Evolutionary conservation across 1,140 invertebrate species (phyloP).

Genomic region (Ips typographus): DNA sequence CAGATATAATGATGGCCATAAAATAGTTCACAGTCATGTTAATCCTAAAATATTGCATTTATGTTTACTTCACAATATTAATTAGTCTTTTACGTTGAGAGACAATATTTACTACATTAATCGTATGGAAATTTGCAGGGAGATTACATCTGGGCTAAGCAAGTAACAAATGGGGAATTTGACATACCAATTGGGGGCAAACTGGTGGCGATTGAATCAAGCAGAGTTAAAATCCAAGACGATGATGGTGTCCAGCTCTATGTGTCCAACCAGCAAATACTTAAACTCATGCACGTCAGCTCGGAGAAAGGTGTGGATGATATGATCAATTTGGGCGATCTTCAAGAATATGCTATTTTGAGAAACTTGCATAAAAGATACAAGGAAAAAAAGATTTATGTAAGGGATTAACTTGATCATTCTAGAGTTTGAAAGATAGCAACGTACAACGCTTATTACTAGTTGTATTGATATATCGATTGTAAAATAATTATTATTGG

Average conservation of each 20-base stretch:
- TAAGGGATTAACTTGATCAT: constrained; percentile 56
- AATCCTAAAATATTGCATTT: too few relatives aligned
- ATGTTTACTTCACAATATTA: too few relatives aligned
- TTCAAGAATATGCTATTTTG: constrained; percentile 90
- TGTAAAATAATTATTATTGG: not conserved
- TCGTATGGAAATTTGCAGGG: constrained; percentile 55
- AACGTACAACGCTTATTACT: not conserved
- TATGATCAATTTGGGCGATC: constrained; percentile 90
- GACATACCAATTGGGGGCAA: constrained; percentile 81
- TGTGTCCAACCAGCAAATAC: constrained; percentile 58
- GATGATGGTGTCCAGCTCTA: constrained; percentile 72
- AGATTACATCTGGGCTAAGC: constrained; percentile 86
- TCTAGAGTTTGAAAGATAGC: not conserved
- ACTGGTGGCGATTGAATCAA: constrained; percentile 75
- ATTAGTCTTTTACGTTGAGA: too few relatives aligned
- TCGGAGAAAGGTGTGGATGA: constrained; percentile 87
- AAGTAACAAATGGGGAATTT: constrained; percentile 70
- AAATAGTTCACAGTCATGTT: too few relatives aligned
- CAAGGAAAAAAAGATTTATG: constrained; percentile 86
- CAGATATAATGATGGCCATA: too few relatives aligned
- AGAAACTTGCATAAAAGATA: constrained; percentile 91
- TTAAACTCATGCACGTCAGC: constrained; percentile 84
- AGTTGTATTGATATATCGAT: not conserved
- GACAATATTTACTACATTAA: too few relatives aligned
- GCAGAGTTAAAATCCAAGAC: constrained; percentile 74